Conservation (phyloP, 2,113 vertebrate genomes). For the Sus scrofa region T2T-Sscrofa CM000814.6:147462501-147463000, state of each 20-base stretch:
- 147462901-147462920: too few species aligned
- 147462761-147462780: neutral
- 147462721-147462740: neutral
- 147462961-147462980: neutral
- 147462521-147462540: neutral
- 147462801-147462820: too few species aligned
- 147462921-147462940: neutral
- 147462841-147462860: neutral
- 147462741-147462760: neutral
- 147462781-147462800: neutral
- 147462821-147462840: neutral
- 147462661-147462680: neutral
- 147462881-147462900: neutral
- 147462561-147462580: neutral
- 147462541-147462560: neutral
- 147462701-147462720: neutral
- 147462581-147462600: too few species aligned
- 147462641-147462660: neutral
- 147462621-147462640: neutral
- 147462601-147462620: conserved; percentile 13
- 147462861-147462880: neutral
- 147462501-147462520: too few species aligned
- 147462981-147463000: neutral
- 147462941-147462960: neutral
- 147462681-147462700: neutral